Conservation (phyloP, 1,140 invertebrate genomes). For the Megalonaias nervosa region DNA sequence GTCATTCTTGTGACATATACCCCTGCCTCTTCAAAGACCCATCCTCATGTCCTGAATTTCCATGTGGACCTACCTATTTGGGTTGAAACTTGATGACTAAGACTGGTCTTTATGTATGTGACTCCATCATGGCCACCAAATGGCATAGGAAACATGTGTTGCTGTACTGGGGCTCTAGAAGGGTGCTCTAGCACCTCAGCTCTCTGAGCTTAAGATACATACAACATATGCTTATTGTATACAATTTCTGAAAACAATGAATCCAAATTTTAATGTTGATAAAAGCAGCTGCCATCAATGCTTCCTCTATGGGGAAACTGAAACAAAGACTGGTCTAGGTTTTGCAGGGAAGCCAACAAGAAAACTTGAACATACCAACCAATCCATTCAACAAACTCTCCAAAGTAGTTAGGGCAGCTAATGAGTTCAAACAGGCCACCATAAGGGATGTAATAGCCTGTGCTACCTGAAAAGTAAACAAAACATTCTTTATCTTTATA, state of each 20-base stretch:
- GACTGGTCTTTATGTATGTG: too few relatives aligned
- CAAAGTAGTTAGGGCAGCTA: slow-evolving; percentile 60
- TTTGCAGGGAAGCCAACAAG: neutral
- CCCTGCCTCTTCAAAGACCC: neutral
- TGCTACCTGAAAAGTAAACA: slow-evolving; percentile 36
- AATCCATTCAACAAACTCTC: slow-evolving; percentile 55
- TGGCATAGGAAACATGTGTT: too few relatives aligned
- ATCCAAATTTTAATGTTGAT: neutral
- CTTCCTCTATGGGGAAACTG: neutral
- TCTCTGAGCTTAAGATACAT: too few relatives aligned
- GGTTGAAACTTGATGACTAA: too few relatives aligned
- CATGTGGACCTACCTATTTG: too few relatives aligned
- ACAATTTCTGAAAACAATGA: too few relatives aligned
- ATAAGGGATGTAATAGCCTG: slow-evolving; percentile 56
- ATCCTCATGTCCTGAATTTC: neutral
- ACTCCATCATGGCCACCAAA: too few relatives aligned
- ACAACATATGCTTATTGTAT: too few relatives aligned
- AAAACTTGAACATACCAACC: slow-evolving; percentile 45
- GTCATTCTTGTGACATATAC: too few relatives aligned
- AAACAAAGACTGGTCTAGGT: neutral
- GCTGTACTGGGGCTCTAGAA: too few relatives aligned
- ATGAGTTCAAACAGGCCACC: slow-evolving; percentile 57
- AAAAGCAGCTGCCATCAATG: neutral
- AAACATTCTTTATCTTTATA: neutral
- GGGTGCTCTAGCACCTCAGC: too few relatives aligned